Conservation (phyloP, 2,113 vertebrate genomes). For the Mustelus asterias region DNA sequence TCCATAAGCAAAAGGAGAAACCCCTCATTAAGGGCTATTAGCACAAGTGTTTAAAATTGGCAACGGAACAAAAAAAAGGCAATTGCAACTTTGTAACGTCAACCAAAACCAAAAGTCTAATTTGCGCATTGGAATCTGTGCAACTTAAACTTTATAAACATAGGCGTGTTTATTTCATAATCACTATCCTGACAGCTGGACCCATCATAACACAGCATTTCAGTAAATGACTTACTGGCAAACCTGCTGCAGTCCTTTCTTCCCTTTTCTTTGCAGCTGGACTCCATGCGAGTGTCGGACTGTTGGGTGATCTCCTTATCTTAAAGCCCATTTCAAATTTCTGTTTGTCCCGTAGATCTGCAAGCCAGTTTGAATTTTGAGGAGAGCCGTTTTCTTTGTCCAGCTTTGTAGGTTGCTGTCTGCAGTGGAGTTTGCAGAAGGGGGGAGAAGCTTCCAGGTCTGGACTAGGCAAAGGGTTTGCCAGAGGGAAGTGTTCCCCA, state of each 20-base stretch:
- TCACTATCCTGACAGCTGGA: not conserved
- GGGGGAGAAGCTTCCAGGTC: slow-evolving; percentile 41
- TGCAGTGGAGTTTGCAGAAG: slow-evolving; percentile 42
- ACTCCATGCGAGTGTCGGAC: slow-evolving; percentile 47
- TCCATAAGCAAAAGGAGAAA: not conserved
- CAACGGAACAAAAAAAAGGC: not conserved
- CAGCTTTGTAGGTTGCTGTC: slow-evolving; percentile 44
- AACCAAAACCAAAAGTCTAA: not conserved
- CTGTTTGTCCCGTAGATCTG: slow-evolving; percentile 68
- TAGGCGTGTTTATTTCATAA: not conserved
- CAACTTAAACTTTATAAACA: not conserved
- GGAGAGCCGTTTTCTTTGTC: slow-evolving; percentile 83
- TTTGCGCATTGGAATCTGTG: not conserved
- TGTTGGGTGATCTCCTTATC: slow-evolving; percentile 38
- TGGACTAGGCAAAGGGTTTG: slow-evolving; percentile 42
- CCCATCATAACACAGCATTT: not conserved
- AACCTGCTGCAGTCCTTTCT: slow-evolving; percentile 47
- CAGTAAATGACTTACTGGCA: slow-evolving; percentile 50
- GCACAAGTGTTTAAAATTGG: not conserved
- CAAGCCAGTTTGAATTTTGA: slow-evolving; percentile 71
- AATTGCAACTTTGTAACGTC: not conserved
- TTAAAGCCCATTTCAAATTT: slow-evolving; percentile 54
- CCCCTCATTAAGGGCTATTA: not conserved
- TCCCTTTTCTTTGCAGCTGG: slow-evolving; percentile 60
- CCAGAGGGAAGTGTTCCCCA: slow-evolving; percentile 43